Conservation (phyloP, 2,113 vertebrate species). For the Phaetusa simplex region DNA sequence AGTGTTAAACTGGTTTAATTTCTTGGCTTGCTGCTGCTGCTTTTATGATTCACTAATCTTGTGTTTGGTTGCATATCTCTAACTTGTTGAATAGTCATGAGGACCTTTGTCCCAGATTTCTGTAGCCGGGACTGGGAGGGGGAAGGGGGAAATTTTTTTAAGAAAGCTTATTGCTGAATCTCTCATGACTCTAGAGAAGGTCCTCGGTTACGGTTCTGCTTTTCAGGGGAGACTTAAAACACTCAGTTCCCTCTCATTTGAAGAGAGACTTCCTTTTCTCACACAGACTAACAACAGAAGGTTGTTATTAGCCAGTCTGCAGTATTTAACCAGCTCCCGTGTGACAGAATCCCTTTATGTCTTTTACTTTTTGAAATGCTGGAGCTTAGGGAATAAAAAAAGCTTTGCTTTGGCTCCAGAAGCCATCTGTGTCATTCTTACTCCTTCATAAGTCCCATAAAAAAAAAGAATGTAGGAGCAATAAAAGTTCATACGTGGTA, state of each 20-base stretch:
- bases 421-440: neutral
- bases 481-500: neutral
- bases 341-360: neutral
- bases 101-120: conserved; percentile 63
- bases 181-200: neutral
- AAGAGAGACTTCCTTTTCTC: neutral
- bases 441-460: neutral
- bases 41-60: conserved; percentile 35
- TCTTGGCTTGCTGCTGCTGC: neutral
- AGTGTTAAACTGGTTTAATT: conserved; percentile 38
- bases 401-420: neutral
- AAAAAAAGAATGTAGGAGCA: neutral
- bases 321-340: neutral
- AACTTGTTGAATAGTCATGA: conserved; percentile 37
- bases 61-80: conserved; percentile 1
- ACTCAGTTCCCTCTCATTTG: neutral
- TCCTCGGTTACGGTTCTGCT: neutral
- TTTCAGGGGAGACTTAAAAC: neutral
- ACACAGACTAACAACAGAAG: neutral
- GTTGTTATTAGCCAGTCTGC: neutral
- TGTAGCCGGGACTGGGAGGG: neutral
- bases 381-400: neutral
- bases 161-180: neutral
- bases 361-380: neutral
- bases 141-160: neutral